Percentiles rank a stretch among this genome's conserved stretches.
Evolutionary conservation across 2,113 vertebrate genomes (phyloP).

Genomic region (Anoplopoma fimbria): DNA sequence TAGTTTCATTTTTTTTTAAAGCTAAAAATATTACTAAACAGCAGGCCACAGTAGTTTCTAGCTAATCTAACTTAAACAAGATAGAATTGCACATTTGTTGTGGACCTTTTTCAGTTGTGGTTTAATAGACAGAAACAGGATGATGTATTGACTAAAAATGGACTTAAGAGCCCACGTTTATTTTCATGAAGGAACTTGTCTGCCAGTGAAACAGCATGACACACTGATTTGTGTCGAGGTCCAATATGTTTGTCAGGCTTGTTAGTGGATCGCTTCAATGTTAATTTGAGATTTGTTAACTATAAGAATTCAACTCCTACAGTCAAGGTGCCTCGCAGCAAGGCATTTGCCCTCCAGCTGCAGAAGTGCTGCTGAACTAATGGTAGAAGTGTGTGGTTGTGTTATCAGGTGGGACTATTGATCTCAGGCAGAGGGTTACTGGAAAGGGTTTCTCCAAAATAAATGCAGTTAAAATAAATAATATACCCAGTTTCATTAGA

Average conservation of each 20-base stretch:
- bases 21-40: too few relatives aligned
- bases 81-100: too few relatives aligned
- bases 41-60: too few relatives aligned
- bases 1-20: not conserved
- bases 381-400: not conserved
- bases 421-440: not conserved
- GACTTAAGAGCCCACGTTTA: too few relatives aligned
- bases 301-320: not conserved
- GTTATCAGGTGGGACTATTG: not conserved
- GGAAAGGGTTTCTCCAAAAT: not conserved
- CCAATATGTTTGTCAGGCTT: too few relatives aligned
- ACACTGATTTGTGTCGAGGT: too few relatives aligned
- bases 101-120: too few relatives aligned
- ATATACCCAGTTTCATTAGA: not conserved
- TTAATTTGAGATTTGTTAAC: not conserved
- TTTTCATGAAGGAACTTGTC: too few relatives aligned
- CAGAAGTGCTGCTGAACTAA: not conserved
- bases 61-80: too few relatives aligned
- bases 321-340: constrained; percentile 6
- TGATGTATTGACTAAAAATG: too few relatives aligned
- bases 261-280: not conserved
- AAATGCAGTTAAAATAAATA: constrained; percentile 26
- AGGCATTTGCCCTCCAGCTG: not conserved
- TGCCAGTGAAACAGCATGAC: too few relatives aligned
- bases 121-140: too few relatives aligned